phyloP scores from a whole-genome alignment of 2,797 vertebrate species.

The Sylvia borin region DNA sequence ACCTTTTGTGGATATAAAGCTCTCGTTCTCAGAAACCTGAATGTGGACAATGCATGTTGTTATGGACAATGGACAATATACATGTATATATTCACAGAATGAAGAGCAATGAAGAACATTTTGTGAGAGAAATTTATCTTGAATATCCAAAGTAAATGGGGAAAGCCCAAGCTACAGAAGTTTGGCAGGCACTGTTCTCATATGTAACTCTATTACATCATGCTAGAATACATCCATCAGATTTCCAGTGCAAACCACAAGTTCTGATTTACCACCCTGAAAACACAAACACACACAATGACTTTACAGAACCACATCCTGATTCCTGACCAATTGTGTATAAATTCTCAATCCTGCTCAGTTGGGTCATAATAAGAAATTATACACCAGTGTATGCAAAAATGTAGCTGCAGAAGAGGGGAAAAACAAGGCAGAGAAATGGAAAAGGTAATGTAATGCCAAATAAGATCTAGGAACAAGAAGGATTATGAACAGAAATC shows the following conservation, averaged over 20 bases:
- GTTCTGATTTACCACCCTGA: background rate
- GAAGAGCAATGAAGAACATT: background rate
- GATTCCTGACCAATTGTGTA: background rate
- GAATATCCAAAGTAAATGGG: background rate
- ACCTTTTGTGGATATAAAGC: background rate
- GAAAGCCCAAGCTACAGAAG: background rate
- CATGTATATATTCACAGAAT: background rate
- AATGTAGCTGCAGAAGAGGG: background rate
- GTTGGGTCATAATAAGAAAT: background rate
- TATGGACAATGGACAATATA: no score
- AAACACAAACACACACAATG: background rate
- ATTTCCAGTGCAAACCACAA: background rate
- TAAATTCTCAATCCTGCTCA: background rate
- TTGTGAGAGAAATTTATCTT: background rate
- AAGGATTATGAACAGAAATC: background rate
- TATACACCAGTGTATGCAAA: background rate
- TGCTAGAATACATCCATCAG: background rate
- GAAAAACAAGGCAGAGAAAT: background rate
- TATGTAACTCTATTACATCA: background rate
- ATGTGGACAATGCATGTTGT: background rate
- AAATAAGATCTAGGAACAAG: background rate
- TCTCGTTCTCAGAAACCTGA: background rate
- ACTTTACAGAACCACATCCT: background rate
- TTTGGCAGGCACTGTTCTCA: background rate
- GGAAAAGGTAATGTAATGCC: background rate